Evolutionary conservation across 2,888 invertebrate species (phyloP), one percentile per base, ranked within the genome.

Genomic region (Hermaeophaga mercurialis): DNA sequence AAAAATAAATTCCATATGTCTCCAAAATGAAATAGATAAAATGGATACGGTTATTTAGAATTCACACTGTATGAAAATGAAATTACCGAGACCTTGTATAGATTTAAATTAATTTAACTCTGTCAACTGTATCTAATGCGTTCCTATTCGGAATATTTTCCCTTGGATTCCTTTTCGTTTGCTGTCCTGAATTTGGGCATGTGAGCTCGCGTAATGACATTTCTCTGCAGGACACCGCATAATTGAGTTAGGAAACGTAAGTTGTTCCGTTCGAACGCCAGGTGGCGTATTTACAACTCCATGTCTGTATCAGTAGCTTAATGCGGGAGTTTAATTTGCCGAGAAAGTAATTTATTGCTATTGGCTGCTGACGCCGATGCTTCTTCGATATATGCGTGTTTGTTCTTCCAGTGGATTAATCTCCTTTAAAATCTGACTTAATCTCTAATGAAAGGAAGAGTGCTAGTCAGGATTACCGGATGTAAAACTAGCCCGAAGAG

Each of bases 231-330:
- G 73, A 69, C 69, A 66, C 70, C 70, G 63, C 60, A 69, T 74
- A 75, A 75, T 75, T 71, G 72, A 73, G 73, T 75, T 74, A 73
- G 70, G 71, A 69, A 72, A 72, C 68, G 70, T 70, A 70, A 72
- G 67, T 70, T 69, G 71, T 72, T 72, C 69, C 69, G 70, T 63
- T 62, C 66, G 72, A 73, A 75, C 75, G 73, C 72, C 75, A 75
- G 75, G 75, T 75, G 75, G 73, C 64, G 66, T 61, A 63, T 55
- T 53, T 52, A 56, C 59, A 44, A 48, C 47, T 59, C 39, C 14
- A 44, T 3, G 55, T 39, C 52, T 52, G 50, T 52, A 58, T 58
- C 54, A 38, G 48, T 52, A 43, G 46, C 52, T 52, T 34, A 54
- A 44, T 33, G 33, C 38, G 9, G n/a, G 19, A 54, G 54, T 49